Percentiles rank a stretch among this genome's conserved stretches.
phyloP scores from a whole-genome alignment of 2,113 vertebrate genomes.

The Circaetus cinerascens region DNA sequence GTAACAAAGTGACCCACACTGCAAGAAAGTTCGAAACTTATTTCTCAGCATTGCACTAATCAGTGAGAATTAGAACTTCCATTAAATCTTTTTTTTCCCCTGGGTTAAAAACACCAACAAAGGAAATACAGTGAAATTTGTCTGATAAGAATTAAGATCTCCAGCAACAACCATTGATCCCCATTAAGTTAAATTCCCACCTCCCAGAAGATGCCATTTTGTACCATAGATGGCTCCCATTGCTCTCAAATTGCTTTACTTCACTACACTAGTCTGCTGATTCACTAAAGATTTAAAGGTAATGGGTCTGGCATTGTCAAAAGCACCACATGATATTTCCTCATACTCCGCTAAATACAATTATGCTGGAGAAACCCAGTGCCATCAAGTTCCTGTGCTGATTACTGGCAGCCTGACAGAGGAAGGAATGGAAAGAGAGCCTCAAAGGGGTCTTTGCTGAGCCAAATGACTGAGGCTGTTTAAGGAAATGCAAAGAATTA shows the following conservation, averaged over 20 bases:
- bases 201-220: not conserved
- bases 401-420: not conserved
- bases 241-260: not conserved
- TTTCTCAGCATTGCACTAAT: not conserved
- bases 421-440: not conserved
- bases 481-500: not conserved
- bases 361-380: not conserved
- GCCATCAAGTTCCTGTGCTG: not conserved
- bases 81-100: not conserved
- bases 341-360: not conserved
- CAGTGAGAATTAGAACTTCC: not conserved
- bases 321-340: not conserved
- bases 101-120: not conserved
- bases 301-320: not conserved
- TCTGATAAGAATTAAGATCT: not conserved
- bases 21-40: not conserved
- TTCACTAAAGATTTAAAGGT: conserved; percentile 16
- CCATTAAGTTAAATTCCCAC: not conserved
- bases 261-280: not conserved
- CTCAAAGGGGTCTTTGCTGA: not conserved
- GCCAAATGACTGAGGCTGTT: not conserved
- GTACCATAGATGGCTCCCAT: not conserved
- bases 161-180: not conserved
- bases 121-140: not conserved
- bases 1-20: not conserved